Evolutionary conservation across 2,113 vertebrate species (phyloP), one percentile per base, ranked within the genome.

Genomic region (Crypturellus undulatus): DNA sequence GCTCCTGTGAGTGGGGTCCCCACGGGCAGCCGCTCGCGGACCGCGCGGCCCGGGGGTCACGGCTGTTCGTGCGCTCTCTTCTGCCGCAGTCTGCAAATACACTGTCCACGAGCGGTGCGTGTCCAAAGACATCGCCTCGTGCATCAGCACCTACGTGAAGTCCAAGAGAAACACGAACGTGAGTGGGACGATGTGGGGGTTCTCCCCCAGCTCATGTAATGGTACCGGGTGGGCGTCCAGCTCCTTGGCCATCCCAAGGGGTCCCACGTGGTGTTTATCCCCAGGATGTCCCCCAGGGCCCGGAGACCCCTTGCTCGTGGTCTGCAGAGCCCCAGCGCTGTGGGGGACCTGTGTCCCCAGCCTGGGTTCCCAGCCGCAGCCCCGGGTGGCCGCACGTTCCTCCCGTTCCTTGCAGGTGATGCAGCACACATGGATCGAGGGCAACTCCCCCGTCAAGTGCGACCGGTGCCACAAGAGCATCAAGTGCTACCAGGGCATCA

Each of bases 371-470:
- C 49, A 49, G 49, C 22, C 21, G 21, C 49, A 49, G 49, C 4
- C 82, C 70, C 42, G 9, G 16, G 17, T 28, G 9, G 30, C 28
- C 32, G 54, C 54, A 58, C 16, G 86, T 93, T 95, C 78, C 91
- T 86, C 90, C 67, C 4, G 3, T 73, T 52, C 62, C 84, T 78
- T 80, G 60, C 96, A 99, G 99, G 98, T 98, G 95, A 99, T 99
- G 99, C 98, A 99, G 97, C 99, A 99, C 89, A 98, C 99, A 19
- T 99, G 99, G 99, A 98, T 99, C 22, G 99, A 99, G 97, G 99
- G 99, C 32, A 99, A 99, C 95, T 99, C 98, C 30, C 98, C 98
- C 0, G 98, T 98, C 84, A 99, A 99, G 96, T 99, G 99, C 7
- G 99, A 99, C 96, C 97, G 98, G 79, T 99, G 99, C 96, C 99